Evolutionary conservation across 2,888 invertebrate species (phyloP), one percentile per base, ranked within the genome.

Genomic region (Melanostoma scalare): DNA sequence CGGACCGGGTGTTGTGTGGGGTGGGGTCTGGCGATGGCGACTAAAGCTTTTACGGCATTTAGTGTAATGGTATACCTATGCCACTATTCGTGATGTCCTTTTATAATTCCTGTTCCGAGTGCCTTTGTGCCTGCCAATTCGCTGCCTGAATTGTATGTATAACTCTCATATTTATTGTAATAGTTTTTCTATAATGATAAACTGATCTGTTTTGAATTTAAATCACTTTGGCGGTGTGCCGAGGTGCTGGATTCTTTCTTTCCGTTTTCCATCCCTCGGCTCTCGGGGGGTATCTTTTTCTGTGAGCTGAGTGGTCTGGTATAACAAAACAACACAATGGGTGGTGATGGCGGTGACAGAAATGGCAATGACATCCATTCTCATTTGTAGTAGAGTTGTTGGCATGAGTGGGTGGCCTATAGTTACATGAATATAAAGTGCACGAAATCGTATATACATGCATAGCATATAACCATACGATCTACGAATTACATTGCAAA

Each of bases 181-280:
- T 82, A 82, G 73, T 74, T 77, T 78, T 56, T 75, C 67, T 71
- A 75, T 84, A 79, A 79, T 79, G 74, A 79, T 67, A 75, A 74
- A 84, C 67, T 71, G 74, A 84, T 84, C 79, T 79, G 84, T 84
- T 79, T 79, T 71, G 84, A 84, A 84, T 84, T 84, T 84, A 79
- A 79, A 84, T 84, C 84, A 84, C 68, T 84, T 63, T 75, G 69
- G n/a, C 44, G 33, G 33, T 3, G 4, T n/a, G 10, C 10, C 53
- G 53, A 42, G 42, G 40, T 42, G 53, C 52, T 67, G 50, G 20
- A 20, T 20, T 20, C 20, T 20, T 20, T 20, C 20, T 20, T 20
- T 20, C 20, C 40, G 9, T n/a, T 65, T 50, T n/a, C 30, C 20
- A 20, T 60, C 0, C 30, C 10, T 9, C 2, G 46, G 31, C 10